Conservation (phyloP, 1,140 invertebrate species). For the Trichonephila inaurata region DNA sequence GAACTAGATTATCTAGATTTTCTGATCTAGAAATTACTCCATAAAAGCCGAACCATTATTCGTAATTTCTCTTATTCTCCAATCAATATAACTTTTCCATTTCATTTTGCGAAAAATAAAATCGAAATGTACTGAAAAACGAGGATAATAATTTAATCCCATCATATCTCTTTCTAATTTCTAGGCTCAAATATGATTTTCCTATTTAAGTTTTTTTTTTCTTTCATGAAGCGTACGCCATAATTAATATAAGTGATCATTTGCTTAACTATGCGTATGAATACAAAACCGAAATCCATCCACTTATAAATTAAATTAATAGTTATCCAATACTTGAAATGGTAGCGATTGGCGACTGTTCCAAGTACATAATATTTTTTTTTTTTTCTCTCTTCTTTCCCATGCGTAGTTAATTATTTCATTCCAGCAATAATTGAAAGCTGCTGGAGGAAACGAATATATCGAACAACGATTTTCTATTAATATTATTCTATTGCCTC, state of each 20-base stretch:
- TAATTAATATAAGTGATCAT: not conserved
- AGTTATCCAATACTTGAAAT: slow-evolving; percentile 23
- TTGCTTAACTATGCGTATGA: not conserved
- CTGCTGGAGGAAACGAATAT: not conserved
- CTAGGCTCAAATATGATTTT: not conserved
- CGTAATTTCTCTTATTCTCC: no score
- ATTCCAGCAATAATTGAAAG: slow-evolving; percentile 24
- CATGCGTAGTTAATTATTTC: slow-evolving; percentile 9
- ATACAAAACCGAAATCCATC: slow-evolving; percentile 5
- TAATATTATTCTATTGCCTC: slow-evolving; percentile 36
- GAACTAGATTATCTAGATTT: not conserved
- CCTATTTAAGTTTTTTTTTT: not conserved
- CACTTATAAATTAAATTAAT: slow-evolving; percentile 36
- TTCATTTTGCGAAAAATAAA: not conserved
- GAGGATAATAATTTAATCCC: not conserved
- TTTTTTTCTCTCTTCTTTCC: not conserved
- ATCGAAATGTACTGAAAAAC: not conserved
- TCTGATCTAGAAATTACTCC: not conserved
- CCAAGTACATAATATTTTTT: not conserved
- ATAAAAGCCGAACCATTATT: not conserved
- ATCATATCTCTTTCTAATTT: not conserved
- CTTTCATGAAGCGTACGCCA: not conserved
- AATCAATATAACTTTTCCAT: not conserved
- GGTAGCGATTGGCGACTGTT: not conserved
- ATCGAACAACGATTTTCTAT: slow-evolving; percentile 34